Evolutionary conservation across 2,113 vertebrate genomes (phyloP), one percentile per base, ranked within the genome.

Genomic region (Perccottus glenii): DNA sequence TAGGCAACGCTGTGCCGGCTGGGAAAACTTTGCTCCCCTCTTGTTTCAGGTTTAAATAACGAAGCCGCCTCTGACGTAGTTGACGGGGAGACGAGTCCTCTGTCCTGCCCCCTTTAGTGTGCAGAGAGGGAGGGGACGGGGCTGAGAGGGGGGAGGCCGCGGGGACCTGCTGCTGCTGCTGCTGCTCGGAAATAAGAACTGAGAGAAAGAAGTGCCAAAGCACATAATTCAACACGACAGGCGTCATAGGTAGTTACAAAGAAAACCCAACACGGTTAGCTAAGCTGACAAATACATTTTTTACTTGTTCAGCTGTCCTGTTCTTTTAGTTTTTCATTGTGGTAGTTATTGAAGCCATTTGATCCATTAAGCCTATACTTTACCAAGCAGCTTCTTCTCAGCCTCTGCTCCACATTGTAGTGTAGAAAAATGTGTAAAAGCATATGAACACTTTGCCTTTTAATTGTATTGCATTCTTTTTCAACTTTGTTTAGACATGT

Each of bases 41-140:
- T 45, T 62, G 81, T 78, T 67, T 83, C 87, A 87, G 69, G 65
- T 91, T 91, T 91, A 92, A 91, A 89, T 91, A 91, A 85, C 60
- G 57, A 81, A 86, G 82, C 77, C 75, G 80, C 66, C 84, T 70
- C 56, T 91, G 90, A 90, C 90, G 89, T 79, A n/a, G 1, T 51
- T 91, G 87, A 89, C 90, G 89, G 78, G 35, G 51, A 78, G 75
- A 76, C 85, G 85, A 76, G 67, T 33, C 68, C 76, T 35, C 47
- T 74, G 80, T 73, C 63, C 87, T 81, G 75, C 43, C 70, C 19
- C 14, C 56, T 57, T 52, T 36, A 16, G 5, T 12, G 35, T n/a
- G 27, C 35, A 5, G 70, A 56, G 73, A 15, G 81, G 79, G 75
- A 70, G 60, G 47, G 60, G 6, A 14, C 2, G 11, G 11, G 11